Conservation (phyloP, 2,797 vertebrate genomes). For the Onychomys arenicola region DNA sequence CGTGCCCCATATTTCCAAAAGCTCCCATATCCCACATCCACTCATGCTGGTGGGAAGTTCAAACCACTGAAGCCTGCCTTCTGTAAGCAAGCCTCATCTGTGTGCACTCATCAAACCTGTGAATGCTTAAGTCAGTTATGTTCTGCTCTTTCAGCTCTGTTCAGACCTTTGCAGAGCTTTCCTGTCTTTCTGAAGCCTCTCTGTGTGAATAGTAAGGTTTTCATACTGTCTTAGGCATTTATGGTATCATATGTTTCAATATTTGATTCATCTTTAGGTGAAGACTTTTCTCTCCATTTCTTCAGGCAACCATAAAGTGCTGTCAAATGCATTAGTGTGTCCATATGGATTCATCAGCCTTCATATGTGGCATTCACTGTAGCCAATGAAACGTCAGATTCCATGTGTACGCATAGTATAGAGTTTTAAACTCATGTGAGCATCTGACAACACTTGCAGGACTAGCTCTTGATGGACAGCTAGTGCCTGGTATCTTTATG, state of each 20-base stretch:
- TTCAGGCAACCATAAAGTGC: background rate
- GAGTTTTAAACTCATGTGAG: background rate
- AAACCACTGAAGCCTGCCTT: background rate
- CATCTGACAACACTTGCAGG: background rate
- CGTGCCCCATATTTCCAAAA: background rate
- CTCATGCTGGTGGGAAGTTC: background rate
- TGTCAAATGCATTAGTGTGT: background rate
- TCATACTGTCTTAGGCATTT: background rate
- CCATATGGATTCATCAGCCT: background rate
- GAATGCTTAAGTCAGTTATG: background rate
- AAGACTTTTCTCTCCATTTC: background rate
- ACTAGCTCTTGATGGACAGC: background rate
- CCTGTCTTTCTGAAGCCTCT: background rate
- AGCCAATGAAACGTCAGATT: background rate
- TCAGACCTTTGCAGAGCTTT: background rate
- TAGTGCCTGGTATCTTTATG: background rate
- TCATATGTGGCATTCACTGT: background rate
- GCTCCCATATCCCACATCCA: rapidly evolving
- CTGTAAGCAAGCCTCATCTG: background rate
- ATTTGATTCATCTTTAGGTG: background rate
- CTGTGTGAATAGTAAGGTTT: background rate
- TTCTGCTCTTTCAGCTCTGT: background rate
- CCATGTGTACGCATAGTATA: background rate
- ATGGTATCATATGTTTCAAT: background rate
- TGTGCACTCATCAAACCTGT: background rate